These are phyloP conservation scores for Napeogenes inachia DNA, from an alignment of 2,888 invertebrate species.

Conservation along the genomic window DNA sequence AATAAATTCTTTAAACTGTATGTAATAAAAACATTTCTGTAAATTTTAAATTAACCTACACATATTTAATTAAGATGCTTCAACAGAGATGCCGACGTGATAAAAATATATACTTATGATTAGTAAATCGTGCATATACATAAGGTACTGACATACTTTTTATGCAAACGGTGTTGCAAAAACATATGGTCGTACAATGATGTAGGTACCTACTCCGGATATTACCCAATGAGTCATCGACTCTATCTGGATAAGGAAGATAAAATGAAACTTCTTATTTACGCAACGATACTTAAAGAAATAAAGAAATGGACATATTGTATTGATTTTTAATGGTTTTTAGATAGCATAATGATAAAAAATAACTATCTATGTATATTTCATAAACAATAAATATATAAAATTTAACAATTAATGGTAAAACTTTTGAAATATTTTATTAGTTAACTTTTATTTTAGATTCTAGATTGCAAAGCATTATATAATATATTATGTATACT, in stretches of 20 bases:
- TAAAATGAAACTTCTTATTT: slow-evolving; percentile 46
- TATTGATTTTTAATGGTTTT: too few relatives aligned
- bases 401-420: too few relatives aligned
- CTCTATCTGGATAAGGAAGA: slow-evolving; percentile 60
- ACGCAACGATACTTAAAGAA: slow-evolving; percentile 36
- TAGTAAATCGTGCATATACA: slow-evolving; percentile 19
- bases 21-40: not conserved
- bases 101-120: not conserved
- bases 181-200: slow-evolving; percentile 64
- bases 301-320: slow-evolving; percentile 20
- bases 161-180: slow-evolving; percentile 51
- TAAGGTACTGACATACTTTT: slow-evolving; percentile 52
- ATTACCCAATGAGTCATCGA: slow-evolving; percentile 58
- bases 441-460: too few relatives aligned
- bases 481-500: too few relatives aligned
- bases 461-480: too few relatives aligned
- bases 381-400: too few relatives aligned
- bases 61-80: not conserved
- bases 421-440: too few relatives aligned
- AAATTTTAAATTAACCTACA: not conserved
- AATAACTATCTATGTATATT: too few relatives aligned
- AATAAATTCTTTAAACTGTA: not conserved
- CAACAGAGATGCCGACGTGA: slow-evolving; percentile 3
- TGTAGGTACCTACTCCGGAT: slow-evolving; percentile 44
- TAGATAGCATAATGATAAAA: too few relatives aligned